Evolutionary conservation across 2,888 invertebrate species (phyloP).

Genomic region (Philopedon plagiatum): DNA sequence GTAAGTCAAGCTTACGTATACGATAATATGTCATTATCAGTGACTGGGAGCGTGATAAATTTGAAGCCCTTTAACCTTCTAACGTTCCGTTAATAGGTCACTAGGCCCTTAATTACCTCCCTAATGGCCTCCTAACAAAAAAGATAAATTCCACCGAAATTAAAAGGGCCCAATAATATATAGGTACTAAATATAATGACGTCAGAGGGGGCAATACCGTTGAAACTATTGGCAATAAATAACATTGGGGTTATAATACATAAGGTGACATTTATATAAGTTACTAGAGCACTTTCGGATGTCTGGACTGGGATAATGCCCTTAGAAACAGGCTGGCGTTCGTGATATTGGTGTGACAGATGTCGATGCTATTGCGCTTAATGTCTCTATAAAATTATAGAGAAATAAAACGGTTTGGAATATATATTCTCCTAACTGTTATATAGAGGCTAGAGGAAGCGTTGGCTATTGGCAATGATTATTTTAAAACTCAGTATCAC

Average conservation of each 20-base stretch:
- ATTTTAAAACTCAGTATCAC: too few species aligned
- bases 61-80: background rate
- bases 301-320: constrained; percentile 42
- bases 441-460: too few species aligned
- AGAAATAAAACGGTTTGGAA: background rate
- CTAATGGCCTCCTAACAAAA: constrained; percentile 7
- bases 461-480: too few species aligned
- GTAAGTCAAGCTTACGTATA: too few species aligned
- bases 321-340: constrained; percentile 10
- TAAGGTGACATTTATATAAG: constrained; percentile 40
- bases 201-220: constrained; percentile 25
- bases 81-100: background rate
- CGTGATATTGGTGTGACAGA: constrained; percentile 38
- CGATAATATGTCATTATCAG: too few species aligned
- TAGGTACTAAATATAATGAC: constrained; percentile 12
- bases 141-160: constrained; percentile 30
- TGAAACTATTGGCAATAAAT: constrained; percentile 42
- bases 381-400: constrained; percentile 22
- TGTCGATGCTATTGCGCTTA: constrained; percentile 18
- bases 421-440: too few species aligned
- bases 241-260: constrained; percentile 32
- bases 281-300: constrained; percentile 33
- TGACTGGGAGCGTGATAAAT: background rate
- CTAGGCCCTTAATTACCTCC: constrained; percentile 15
- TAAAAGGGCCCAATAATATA: constrained; percentile 24